Evolutionary conservation across 2,888 invertebrate species (phyloP).

Genomic region (Melikaiella ostensackeni): DNA sequence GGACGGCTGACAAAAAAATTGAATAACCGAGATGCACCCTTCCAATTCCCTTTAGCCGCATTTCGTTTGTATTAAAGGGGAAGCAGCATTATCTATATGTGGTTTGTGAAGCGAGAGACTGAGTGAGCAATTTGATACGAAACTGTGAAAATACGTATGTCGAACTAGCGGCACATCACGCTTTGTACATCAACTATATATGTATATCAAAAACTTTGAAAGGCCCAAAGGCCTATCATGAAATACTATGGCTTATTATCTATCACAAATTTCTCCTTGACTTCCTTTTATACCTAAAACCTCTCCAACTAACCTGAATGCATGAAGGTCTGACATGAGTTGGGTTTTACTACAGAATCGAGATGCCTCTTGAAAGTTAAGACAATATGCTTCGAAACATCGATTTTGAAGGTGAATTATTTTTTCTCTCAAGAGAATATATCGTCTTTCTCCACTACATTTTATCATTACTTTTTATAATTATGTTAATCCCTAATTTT

Average conservation of each 20-base stretch:
- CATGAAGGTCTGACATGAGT: conserved; percentile 1
- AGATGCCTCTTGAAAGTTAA: not conserved
- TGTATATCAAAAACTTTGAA: not conserved
- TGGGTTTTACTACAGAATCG: not conserved
- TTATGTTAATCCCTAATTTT: too few relatives aligned
- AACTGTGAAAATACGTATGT: conserved; percentile 15
- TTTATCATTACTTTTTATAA: not conserved
- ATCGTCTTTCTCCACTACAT: not conserved
- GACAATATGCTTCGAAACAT: conserved; percentile 10
- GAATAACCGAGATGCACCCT: conserved; percentile 39
- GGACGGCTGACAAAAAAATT: conserved; percentile 36
- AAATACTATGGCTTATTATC: conserved; percentile 14
- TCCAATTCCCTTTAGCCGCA: conserved; percentile 38
- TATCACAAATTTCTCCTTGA: conserved; percentile 10
- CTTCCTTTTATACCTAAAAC: not conserved
- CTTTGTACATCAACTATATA: not conserved
- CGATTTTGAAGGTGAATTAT: not conserved
- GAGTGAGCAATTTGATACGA: conserved; percentile 10
- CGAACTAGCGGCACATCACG: not conserved
- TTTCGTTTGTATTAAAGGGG: conserved; percentile 37
- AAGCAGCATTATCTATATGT: conserved; percentile 5
- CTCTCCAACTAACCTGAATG: not conserved
- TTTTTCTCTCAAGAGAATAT: not conserved
- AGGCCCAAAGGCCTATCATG: not conserved
- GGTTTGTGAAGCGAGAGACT: conserved; percentile 31